Evolutionary conservation across 2,888 invertebrate species (phyloP).

Genomic region (Stramonita haemastoma): DNA sequence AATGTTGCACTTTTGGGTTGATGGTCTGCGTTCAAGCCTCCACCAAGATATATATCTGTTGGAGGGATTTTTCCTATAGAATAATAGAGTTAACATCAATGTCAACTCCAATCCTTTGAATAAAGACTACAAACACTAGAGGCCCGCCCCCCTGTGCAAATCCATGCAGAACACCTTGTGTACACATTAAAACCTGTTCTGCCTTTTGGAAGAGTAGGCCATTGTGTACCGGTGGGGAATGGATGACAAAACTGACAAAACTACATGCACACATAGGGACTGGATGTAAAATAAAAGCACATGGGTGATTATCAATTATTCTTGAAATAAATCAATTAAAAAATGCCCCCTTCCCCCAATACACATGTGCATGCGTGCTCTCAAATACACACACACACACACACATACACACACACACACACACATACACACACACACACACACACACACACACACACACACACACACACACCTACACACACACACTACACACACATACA

Average conservation of each 20-base stretch:
- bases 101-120: no score
- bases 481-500: background rate
- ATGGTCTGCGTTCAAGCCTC: background rate
- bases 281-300: background rate
- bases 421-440: constrained; percentile 18
- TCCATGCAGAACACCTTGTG: no score
- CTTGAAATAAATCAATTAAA: background rate
- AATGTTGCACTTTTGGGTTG: background rate
- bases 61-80: background rate
- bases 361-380: no score
- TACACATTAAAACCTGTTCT: no score
- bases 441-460: constrained; percentile 6
- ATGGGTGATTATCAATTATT: background rate
- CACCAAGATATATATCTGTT: background rate
- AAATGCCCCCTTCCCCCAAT: no score
- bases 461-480: constrained; percentile 20
- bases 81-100: background rate
- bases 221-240: background rate
- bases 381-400: no score
- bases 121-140: no score
- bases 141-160: no score
- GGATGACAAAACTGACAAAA: background rate
- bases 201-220: background rate
- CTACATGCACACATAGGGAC: background rate
- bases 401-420: constrained; percentile 26